Evolutionary conservation across 2,113 vertebrate genomes (phyloP).

Genomic region (Lophochroa leadbeateri): DNA sequence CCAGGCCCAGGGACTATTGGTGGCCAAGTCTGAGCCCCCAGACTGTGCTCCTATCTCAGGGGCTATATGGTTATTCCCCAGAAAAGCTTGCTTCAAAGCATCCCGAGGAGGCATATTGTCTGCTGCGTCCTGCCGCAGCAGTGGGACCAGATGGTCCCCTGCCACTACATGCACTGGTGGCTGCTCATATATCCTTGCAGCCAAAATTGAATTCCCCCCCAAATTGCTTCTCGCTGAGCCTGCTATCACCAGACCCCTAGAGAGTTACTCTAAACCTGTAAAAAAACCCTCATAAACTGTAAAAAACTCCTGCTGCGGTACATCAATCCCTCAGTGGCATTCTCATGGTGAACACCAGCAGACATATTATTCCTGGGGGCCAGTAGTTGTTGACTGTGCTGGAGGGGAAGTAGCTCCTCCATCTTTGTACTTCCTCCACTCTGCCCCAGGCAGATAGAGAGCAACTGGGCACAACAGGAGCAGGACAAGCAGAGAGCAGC

Average conservation of each 20-base stretch:
- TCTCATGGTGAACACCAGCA: background rate
- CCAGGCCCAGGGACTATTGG: rapidly evolving
- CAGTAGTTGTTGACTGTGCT: background rate
- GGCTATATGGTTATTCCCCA: background rate
- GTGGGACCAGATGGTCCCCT: background rate
- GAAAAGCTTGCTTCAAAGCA: background rate
- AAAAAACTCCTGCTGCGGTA: background rate
- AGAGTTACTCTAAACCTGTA: background rate
- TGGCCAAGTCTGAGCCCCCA: background rate
- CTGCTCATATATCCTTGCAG: background rate
- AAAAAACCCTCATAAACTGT: background rate
- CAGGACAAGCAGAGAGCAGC: background rate
- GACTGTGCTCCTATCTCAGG: background rate
- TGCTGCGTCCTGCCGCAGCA: background rate
- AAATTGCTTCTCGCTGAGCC: background rate
- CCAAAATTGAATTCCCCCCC: background rate
- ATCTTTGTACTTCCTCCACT: background rate
- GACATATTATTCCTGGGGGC: background rate
- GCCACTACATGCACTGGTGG: background rate
- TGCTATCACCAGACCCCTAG: background rate
- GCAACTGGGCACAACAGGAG: rapidly evolving
- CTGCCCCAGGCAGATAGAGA: background rate
- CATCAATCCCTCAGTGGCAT: background rate
- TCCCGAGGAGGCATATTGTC: background rate
- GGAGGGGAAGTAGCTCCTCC: background rate